Conservation (phyloP, 2,113 vertebrate genomes). For the Nibea albiflora region DNA sequence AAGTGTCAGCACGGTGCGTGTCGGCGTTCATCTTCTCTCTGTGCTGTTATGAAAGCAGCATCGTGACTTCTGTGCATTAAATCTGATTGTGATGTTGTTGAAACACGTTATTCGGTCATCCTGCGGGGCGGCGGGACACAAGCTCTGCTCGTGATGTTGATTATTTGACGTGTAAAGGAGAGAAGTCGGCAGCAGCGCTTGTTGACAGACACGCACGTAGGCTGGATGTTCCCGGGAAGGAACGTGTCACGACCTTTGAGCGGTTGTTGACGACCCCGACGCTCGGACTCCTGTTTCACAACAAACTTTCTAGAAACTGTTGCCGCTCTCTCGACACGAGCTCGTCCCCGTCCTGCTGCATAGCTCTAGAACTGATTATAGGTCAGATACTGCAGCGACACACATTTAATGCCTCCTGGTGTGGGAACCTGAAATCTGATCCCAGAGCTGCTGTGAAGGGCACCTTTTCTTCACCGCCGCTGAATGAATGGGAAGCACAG, state of each 20-base stretch:
- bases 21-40: no score
- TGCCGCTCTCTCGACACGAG: background rate
- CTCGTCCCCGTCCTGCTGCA: background rate
- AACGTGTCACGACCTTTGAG: background rate
- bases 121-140: no score
- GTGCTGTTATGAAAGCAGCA: no score
- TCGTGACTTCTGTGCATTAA: no score
- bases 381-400: constrained; percentile 13
- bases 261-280: background rate
- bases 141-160: background rate
- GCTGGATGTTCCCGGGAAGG: background rate
- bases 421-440: constrained; percentile 59
- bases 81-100: no score
- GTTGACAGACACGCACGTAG: background rate
- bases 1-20: no score
- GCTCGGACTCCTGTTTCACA: constrained; percentile 38
- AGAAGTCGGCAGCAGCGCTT: background rate
- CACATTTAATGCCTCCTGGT: background rate
- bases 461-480: constrained; percentile 34
- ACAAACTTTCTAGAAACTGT: constrained; percentile 36
- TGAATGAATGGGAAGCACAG: background rate
- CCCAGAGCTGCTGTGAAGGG: constrained; percentile 42
- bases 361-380: background rate
- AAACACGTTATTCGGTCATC: no score
- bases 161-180: background rate